Evolutionary conservation across 2,888 invertebrate species (phyloP).

Genomic region (Zootermopsis nevadensis): DNA sequence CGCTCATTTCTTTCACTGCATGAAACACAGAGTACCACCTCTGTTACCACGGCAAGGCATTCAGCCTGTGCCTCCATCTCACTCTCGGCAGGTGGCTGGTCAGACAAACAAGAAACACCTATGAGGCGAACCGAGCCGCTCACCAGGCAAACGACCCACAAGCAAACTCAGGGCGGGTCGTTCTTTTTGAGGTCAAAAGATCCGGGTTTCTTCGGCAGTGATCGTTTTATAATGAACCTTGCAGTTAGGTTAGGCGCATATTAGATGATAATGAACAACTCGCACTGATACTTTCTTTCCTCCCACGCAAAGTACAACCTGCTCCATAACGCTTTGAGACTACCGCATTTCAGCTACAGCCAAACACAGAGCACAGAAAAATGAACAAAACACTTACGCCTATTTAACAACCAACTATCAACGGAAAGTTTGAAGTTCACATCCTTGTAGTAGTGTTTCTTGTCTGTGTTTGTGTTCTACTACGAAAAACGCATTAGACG

Average conservation of each 20-base stretch:
- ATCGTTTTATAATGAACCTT: not conserved
- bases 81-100: too few relatives aligned
- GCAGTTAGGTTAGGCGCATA: not conserved
- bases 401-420: not conserved
- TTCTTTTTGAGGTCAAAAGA: conserved; percentile 5
- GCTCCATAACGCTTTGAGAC: not conserved
- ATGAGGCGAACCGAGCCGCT: not conserved
- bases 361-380: not conserved
- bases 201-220: not conserved
- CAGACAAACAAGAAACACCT: too few relatives aligned
- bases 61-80: too few relatives aligned
- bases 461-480: too few relatives aligned
- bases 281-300: not conserved
- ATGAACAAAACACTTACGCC: not conserved
- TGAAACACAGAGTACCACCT: too few relatives aligned
- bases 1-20: too few relatives aligned
- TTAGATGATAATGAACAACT: not conserved
- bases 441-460: too few relatives aligned
- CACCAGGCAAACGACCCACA: not conserved
- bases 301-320: not conserved
- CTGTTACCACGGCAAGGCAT: too few relatives aligned
- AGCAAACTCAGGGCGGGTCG: too few relatives aligned
- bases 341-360: not conserved
- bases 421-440: not conserved
- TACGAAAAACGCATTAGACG: not conserved